A percentile compares a stretch with the other conserved stretches of the same genome.
These are phyloP conservation scores for Tethea ocularis DNA, from an alignment of 2,888 invertebrate species.

Conservation along the genomic window DNA sequence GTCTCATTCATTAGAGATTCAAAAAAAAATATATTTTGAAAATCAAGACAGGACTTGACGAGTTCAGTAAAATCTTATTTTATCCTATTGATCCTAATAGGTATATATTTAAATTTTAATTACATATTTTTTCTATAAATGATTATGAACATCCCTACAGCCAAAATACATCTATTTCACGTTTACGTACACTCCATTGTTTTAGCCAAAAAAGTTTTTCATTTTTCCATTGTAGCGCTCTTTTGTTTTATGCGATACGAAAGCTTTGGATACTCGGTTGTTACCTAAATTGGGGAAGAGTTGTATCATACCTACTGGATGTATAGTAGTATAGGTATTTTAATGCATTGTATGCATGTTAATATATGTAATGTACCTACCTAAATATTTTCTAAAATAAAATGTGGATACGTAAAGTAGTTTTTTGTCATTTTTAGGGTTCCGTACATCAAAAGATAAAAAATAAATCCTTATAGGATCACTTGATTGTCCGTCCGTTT, in stretches of 20 bases:
- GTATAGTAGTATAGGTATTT: conserved; percentile 3
- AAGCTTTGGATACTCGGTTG: conserved; percentile 52
- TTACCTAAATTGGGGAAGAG: conserved; percentile 58
- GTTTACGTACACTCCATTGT: conserved; percentile 75
- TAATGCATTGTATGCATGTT: conserved; percentile 13
- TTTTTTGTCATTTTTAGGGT: no score
- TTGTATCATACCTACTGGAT: conserved; percentile 18
- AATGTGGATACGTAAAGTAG: no score
- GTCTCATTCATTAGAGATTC: no score
- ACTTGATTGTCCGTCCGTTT: no score
- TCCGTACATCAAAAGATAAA: no score
- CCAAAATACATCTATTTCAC: conserved; percentile 70
- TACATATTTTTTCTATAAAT: not conserved
- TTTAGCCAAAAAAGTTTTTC: conserved; percentile 73
- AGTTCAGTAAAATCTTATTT: no score
- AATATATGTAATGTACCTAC: no score
- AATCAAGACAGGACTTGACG: no score
- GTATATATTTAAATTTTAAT: not conserved
- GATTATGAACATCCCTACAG: conserved; percentile 50
- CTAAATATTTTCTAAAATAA: not conserved
- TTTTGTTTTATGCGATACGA: conserved; percentile 76
- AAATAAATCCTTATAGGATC: no score
- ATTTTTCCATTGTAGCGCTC: conserved; percentile 69
- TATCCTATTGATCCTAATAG: no score
- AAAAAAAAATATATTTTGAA: no score